A percentile compares a stretch with the other conserved stretches of the same genome.
phyloP scores from a whole-genome alignment of 2,888 invertebrate species.

The Eupithecia subumbrata region DNA sequence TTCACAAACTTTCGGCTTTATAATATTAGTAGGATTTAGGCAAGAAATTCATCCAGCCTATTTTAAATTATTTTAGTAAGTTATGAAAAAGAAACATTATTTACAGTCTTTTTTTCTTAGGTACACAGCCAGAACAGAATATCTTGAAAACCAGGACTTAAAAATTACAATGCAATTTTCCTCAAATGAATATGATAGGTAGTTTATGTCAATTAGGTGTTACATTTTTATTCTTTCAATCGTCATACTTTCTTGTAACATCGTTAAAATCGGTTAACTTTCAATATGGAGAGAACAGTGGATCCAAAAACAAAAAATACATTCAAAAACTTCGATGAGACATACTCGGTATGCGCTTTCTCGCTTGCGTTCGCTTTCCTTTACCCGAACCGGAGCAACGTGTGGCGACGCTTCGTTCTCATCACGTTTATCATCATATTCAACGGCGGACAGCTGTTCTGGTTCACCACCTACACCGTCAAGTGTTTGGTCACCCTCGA shows the following conservation, averaged over 20 bases:
- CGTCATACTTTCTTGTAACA: neutral
- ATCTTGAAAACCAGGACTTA: neutral
- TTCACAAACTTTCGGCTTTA: no score
- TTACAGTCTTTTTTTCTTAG: neutral
- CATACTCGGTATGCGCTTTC: neutral
- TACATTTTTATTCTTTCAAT: neutral
- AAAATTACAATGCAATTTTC: neutral
- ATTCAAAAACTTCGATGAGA: constrained; percentile 5
- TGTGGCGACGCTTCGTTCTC: neutral
- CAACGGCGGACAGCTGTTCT: constrained; percentile 7
- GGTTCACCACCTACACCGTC: neutral
- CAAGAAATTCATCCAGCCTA: neutral
- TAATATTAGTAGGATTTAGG: no score
- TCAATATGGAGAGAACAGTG: neutral
- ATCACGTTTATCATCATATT: neutral
- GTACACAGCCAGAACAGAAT: neutral
- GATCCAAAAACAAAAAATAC: neutral
- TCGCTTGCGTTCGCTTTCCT: constrained; percentile 7
- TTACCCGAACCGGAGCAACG: neutral
- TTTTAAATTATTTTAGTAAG: neutral
- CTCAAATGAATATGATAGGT: neutral
- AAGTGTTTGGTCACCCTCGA: neutral
- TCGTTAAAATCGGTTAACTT: neutral
- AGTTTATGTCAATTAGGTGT: neutral
- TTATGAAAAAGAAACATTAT: neutral